Conservation (phyloP, 2,888 invertebrate species). For the Chrysotoxum bicinctum region DNA sequence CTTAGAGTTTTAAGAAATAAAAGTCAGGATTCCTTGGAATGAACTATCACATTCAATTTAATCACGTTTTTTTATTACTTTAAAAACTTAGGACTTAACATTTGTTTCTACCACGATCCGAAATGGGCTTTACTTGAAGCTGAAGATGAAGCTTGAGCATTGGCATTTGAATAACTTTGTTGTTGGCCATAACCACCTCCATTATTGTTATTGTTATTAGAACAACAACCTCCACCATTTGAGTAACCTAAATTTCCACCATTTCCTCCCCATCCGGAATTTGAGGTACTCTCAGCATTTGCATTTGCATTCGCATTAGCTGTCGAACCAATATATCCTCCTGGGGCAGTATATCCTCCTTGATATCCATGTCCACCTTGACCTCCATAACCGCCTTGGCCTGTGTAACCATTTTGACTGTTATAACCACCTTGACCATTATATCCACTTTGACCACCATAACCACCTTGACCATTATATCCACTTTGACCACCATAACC, state of each 20-base stretch:
- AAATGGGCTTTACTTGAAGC: conserved; percentile 54
- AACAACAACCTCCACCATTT: conserved; percentile 31
- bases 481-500: conserved; percentile 11
- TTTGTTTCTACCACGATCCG: conserved; percentile 50
- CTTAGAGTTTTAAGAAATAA: too few species aligned
- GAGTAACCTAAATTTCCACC: conserved; percentile 47
- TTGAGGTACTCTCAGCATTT: conserved; percentile 26
- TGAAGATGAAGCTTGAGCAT: conserved; percentile 50
- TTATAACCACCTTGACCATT: not conserved
- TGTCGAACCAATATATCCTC: not conserved
- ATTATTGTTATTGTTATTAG: not conserved
- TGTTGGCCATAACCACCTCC: not conserved
- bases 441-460: not conserved
- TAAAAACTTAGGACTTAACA: not conserved
- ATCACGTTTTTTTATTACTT: not conserved
- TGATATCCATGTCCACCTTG: conserved; percentile 4
- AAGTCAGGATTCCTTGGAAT: too few species aligned
- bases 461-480: not conserved
- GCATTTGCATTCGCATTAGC: conserved; percentile 32
- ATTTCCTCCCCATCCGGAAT: conserved; percentile 35
- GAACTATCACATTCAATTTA: too few species aligned
- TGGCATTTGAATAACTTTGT: conserved; percentile 21
- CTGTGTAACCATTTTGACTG: conserved; percentile 1
- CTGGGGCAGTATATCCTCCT: not conserved
- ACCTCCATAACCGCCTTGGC: not conserved